Percentiles rank a stretch among this genome's conserved stretches.
phyloP scores from a whole-genome alignment of 2,113 vertebrate genomes.

The Cariama cristata region DNA sequence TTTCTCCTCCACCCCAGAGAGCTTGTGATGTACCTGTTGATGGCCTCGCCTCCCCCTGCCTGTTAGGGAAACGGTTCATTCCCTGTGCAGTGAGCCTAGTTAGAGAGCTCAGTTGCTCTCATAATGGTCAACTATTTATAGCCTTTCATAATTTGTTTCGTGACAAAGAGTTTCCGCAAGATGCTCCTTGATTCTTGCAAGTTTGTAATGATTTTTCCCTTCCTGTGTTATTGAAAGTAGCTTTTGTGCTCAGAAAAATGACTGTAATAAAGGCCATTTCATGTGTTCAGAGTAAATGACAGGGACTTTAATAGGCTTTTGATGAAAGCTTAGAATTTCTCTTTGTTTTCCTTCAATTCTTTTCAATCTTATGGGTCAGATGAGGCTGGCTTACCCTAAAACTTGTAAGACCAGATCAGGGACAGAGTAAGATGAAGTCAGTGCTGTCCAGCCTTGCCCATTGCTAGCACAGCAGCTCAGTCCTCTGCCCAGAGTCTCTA shows the following conservation, averaged over 20 bases:
- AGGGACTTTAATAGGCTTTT: neutral
- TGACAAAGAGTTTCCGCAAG: conserved; percentile 38
- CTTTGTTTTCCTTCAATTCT: conserved; percentile 7
- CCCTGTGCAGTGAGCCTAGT: neutral
- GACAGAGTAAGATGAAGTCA: neutral
- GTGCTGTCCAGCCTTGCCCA: neutral
- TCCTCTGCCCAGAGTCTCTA: neutral
- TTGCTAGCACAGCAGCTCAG: neutral
- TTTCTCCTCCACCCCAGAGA: neutral
- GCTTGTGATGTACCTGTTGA: neutral
- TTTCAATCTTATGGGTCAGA: neutral
- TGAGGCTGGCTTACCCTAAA: neutral
- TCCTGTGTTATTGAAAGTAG: conserved; percentile 29
- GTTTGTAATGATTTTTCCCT: conserved; percentile 42
- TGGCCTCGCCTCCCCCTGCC: neutral
- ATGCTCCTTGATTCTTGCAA: conserved; percentile 26
- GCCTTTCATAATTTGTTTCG: conserved; percentile 28
- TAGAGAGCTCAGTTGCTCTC: neutral
- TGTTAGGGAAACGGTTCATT: neutral
- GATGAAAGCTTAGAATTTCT: neutral
- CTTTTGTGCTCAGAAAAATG: conserved; percentile 29
- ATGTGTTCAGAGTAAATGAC: neutral
- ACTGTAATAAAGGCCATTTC: conserved; percentile 1
- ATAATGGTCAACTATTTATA: conserved; percentile 56
- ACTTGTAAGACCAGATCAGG: neutral